Evolutionary conservation across 37 sponge, comb jelly and placozoan genomes (phyloP), one percentile per base, ranked within the genome.

Genomic region (Mnemiopsis leidyi): DNA sequence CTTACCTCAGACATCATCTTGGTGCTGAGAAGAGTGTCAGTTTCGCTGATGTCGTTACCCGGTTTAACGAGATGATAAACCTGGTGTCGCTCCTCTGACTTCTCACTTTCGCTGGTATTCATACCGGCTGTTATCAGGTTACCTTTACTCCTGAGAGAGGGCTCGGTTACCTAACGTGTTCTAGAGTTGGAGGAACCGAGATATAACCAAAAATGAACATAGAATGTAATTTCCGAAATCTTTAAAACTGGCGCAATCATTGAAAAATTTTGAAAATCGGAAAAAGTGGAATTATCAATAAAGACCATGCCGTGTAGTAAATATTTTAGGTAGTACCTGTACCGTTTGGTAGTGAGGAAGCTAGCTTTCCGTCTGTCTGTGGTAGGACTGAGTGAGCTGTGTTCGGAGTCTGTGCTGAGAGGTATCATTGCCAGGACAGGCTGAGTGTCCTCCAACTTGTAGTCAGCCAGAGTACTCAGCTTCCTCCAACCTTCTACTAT

Each of bases 1-100:
- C 90, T 9, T 85, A 85, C 90, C 90, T 85, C 90, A 23, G 90
- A 85, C 90, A 85, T 85, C 90, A 85, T 85, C 90, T 85, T 85
- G 61, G 90, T 85, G 61, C 90, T 38, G 30, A 85, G 90, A 61
- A 85, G 90, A 0, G 40, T 40, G 61, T 85, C 90, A 39, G 90
- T 39, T 29, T 85, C 90, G 61, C 48, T 40, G 90, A 85, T 40
- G 29, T 40, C 90, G 24, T 39, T 29, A 37, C 23, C 36, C 2
- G 40, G 90, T 85, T 40, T 85, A n/a, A 85, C 90, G 29, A 85
- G 90, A 29, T 85, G 90, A 37, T 85, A 85, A 26, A 85, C 90
- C 90, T 85, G 90, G 90, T 85, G 90, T 85, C 90, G 32, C 48
- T 85, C 90, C 16, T 85, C 90, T 5, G 24, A 23, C 61, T 85